Evolutionary conservation across 2,797 vertebrate species (phyloP).

Genomic region (Fringilla coelebs): DNA sequence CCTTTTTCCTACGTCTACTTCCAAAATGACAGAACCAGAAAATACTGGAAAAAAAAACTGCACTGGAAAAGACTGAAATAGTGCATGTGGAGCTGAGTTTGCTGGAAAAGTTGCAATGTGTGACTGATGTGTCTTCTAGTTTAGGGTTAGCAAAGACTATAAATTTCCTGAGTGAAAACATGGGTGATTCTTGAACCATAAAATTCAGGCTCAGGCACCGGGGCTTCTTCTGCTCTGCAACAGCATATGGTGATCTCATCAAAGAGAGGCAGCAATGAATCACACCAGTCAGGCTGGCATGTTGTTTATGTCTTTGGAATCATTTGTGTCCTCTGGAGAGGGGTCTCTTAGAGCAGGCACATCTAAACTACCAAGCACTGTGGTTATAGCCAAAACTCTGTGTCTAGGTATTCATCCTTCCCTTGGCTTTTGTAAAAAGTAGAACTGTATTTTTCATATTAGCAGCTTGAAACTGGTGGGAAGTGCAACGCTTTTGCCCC

Average conservation of each 20-base stretch:
- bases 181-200: conserved; percentile 7
- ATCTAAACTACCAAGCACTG: neutral
- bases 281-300: neutral
- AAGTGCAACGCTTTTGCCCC: neutral
- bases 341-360: neutral
- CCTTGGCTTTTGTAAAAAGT: neutral
- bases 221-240: neutral
- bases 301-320: neutral
- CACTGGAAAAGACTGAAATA: neutral
- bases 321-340: neutral
- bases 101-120: neutral
- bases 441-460: neutral
- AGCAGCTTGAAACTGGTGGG: neutral
- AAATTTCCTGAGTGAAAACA: neutral
- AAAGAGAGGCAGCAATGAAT: neutral
- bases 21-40: neutral
- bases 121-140: neutral
- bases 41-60: neutral
- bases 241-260: conserved; percentile 9
- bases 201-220: neutral
- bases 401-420: neutral
- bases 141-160: neutral
- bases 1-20: neutral
- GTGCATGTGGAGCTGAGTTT: neutral
- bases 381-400: neutral